Evolutionary conservation across 2,888 invertebrate species (phyloP).

Genomic region (Cecidostiba fungosa): DNA sequence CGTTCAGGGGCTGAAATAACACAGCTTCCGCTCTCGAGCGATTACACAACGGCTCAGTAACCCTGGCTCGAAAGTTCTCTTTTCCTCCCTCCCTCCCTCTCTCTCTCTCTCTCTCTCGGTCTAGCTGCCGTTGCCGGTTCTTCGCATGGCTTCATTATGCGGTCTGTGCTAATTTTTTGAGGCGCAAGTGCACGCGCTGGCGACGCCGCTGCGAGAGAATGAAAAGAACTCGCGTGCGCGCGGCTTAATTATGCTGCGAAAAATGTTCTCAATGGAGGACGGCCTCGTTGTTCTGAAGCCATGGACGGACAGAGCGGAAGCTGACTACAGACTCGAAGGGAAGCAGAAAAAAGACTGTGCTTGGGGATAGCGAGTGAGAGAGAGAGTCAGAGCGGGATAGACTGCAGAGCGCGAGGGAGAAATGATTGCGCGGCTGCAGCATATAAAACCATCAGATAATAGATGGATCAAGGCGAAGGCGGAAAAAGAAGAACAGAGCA

Average conservation of each 20-base stretch:
- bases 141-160: constrained; percentile 38
- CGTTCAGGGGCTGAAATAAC: constrained; percentile 35
- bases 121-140: background rate
- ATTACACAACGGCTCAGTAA: constrained; percentile 36
- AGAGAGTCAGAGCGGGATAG: background rate
- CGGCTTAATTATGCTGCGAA: constrained; percentile 41
- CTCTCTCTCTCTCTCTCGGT: background rate
- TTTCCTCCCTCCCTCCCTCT: background rate
- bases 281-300: constrained; percentile 13
- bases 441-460: constrained; percentile 18
- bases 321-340: background rate
- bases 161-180: constrained; percentile 37
- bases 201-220: constrained; percentile 19
- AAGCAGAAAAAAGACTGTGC: background rate
- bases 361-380: too few relatives aligned
- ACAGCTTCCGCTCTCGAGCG: constrained; percentile 34
- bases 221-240: constrained; percentile 30
- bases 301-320: constrained; percentile 18
- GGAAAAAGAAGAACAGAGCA: background rate
- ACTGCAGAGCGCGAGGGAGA: background rate
- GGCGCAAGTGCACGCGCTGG: constrained; percentile 19
- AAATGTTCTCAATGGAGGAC: constrained; percentile 36
- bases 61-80: constrained; percentile 11
- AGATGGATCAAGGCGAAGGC: constrained; percentile 18
- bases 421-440: constrained; percentile 10